These are phyloP conservation scores for Microcebus jonahi DNA, from an alignment of 2,113 vertebrate species.

Conservation along the genomic window DNA sequence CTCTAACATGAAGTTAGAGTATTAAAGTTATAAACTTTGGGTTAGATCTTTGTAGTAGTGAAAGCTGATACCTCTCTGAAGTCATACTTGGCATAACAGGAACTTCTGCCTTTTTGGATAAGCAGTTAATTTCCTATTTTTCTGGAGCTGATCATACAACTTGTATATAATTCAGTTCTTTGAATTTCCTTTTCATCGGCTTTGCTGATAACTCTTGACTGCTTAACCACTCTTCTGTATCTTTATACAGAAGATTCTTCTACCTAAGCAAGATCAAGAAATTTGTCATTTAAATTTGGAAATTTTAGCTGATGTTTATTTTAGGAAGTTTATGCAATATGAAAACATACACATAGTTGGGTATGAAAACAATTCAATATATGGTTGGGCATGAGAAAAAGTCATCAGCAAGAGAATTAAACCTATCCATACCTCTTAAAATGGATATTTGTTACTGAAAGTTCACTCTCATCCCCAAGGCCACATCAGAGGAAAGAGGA, in stretches of 20 bases:
- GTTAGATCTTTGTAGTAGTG: not conserved
- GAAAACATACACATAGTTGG: not conserved
- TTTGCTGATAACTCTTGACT: not conserved
- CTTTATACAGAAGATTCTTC: not conserved
- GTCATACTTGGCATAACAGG: not conserved
- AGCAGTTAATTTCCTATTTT: conserved; percentile 11
- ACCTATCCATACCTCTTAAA: not conserved
- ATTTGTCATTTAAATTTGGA: not conserved
- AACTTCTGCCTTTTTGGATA: not conserved
- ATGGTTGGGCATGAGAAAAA: not conserved
- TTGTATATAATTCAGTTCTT: not conserved
- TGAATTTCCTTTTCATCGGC: not conserved
- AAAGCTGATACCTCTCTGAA: not conserved
- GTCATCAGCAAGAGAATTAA: not conserved
- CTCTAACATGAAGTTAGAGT: conserved; percentile 5
- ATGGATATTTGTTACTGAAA: not conserved
- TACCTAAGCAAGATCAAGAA: not conserved
- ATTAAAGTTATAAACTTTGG: conserved; percentile 41
- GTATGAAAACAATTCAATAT: not conserved
- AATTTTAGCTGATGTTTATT: not conserved
- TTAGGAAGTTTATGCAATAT: conserved; percentile 4
- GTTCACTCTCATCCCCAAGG: no score
- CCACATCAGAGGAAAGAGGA: no score
- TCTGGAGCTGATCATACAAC: not conserved
- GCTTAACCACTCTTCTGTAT: not conserved